A percentile compares a stretch with the other conserved stretches of the same genome.
phyloP scores from a whole-genome alignment of 2,113 vertebrate genomes.

The Barbus barbus region DNA sequence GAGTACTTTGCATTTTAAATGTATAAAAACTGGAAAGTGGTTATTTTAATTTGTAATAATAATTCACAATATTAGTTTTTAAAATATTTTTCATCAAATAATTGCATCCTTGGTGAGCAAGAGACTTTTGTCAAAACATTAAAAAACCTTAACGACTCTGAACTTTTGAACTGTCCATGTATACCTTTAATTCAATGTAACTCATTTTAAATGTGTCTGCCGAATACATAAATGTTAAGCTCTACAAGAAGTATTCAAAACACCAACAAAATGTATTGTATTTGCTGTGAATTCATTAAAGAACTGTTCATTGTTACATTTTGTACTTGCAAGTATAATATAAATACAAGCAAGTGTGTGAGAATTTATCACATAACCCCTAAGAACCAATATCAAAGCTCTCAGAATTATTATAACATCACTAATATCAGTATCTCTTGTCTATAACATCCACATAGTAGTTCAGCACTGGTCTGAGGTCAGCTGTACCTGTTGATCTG shows the following conservation, averaged over 20 bases:
- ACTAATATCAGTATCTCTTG: not conserved
- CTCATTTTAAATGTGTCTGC: not conserved
- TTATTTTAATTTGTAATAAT: not conserved
- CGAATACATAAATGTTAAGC: not conserved
- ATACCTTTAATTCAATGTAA: not conserved
- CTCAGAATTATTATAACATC: not conserved
- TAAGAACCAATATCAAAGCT: constrained; percentile 1
- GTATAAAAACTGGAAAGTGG: not conserved
- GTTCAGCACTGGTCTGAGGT: not conserved
- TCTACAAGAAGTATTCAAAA: not conserved
- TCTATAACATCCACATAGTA: constrained; percentile 7
- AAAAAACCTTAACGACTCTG: too few species aligned
- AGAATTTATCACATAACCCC: not conserved
- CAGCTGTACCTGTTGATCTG: constrained; percentile 39
- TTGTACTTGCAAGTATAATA: not conserved
- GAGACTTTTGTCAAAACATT: not conserved
- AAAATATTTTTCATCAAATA: not conserved
- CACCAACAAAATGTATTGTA: too few species aligned
- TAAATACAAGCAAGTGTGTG: not conserved
- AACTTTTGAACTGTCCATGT: not conserved
- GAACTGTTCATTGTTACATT: not conserved
- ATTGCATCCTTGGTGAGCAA: not conserved
- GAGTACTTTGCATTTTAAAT: not conserved
- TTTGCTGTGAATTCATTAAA: too few species aligned
- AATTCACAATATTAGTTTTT: not conserved